These are phyloP conservation scores for Dryococelus australis DNA, from an alignment of 2,888 invertebrate species.

Conservation along the genomic window DNA sequence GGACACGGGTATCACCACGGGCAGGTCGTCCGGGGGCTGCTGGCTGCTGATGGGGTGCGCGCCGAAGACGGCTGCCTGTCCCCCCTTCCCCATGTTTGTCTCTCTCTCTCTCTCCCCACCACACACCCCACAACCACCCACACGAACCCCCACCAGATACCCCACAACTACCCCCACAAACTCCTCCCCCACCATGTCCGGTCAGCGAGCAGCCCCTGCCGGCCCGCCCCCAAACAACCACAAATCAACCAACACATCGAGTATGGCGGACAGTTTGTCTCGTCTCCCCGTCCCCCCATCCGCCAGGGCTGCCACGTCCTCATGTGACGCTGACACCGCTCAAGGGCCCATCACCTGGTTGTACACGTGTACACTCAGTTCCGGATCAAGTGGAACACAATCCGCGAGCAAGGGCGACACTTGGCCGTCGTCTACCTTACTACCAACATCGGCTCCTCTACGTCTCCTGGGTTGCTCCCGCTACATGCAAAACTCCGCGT, in stretches of 20 bases:
- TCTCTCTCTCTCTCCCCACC: too few species aligned
- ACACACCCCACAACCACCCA: too few species aligned
- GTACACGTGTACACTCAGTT: conserved; percentile 48
- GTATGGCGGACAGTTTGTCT: not conserved
- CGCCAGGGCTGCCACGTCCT: not conserved
- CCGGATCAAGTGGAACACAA: conserved; percentile 35
- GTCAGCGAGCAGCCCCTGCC: not conserved
- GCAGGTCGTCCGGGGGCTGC: not conserved
- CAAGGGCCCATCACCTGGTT: conserved; percentile 51
- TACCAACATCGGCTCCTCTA: not conserved
- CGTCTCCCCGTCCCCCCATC: not conserved
- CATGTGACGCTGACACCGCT: conserved; percentile 46
- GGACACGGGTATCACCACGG: not conserved
- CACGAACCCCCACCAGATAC: too few species aligned
- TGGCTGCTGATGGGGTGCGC: too few species aligned
- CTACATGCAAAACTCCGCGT: not conserved
- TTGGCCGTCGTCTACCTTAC: not conserved
- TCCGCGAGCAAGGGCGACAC: not conserved
- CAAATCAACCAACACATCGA: not conserved
- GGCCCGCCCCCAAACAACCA: not conserved
- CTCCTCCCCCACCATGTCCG: too few species aligned
- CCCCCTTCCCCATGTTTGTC: too few species aligned
- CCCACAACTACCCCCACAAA: too few species aligned
- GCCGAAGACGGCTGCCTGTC: too few species aligned
- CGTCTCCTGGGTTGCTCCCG: not conserved